Evolutionary conservation across 2,113 vertebrate species (phyloP), one percentile per base, ranked within the genome.

Genomic region (Trichomycterus rosablanca): DNA sequence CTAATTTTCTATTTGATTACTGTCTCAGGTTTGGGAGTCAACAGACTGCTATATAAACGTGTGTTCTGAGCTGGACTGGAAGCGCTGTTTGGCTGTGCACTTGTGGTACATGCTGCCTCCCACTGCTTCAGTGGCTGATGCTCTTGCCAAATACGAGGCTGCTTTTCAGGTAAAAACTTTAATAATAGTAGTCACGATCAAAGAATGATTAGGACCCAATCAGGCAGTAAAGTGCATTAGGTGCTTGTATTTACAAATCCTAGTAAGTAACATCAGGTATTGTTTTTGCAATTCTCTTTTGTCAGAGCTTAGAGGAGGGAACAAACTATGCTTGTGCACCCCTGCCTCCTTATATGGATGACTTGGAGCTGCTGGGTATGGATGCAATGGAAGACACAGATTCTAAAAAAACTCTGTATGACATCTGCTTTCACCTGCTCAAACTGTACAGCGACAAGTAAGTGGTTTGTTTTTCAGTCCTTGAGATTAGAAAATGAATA

Each of bases 381-480:
- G 84, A 88, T 1, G 77, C 79, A 0, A 72, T 83, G 37, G 80
- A 85, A 23, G 86, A 87, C 1, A 54, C 59, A 37, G 23, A 66
- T 12, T 35, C 34, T 1, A 76, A 75, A 2, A 83, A 78, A 9
- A 86, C 84, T 0, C 84, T 94, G 55, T 86, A 88, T 24, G 95
- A 99, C 1, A 82, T 95, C 60, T 97, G 94, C 57, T 98, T 96
- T 83, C 95, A 97, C 63, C 74, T 99, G 57, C 79, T 99, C 9
- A 97, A 97, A 68, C 93, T 99, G 42, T 95, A 97, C 86, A 93
- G 94, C 1, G 89, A 97, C 84, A 89, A 93, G 96, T 97, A 60
- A 11, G 37, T 20, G 14, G 4, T 7, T n/a, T n/a, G n/a, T n/a
- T n/a, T n/a, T n/a, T n/a, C n/a, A n/a, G n/a, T n/a, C n/a, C n/a